These are phyloP conservation scores for Halichondria panicea DNA, from an alignment of 37 sponge, comb jelly and placozoan genomes.

Conservation along the genomic window DNA sequence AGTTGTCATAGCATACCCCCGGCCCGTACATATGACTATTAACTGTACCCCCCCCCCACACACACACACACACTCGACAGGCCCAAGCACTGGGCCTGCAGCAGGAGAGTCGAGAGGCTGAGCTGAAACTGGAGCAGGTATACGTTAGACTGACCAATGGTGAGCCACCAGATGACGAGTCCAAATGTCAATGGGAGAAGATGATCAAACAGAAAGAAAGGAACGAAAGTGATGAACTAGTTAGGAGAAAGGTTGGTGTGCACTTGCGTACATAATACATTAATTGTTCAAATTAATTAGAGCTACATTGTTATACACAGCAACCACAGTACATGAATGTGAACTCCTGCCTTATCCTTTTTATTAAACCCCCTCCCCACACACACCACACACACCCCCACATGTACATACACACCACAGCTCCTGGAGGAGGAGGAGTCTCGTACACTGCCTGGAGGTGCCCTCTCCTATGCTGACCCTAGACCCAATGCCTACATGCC, in stretches of 20 bases:
- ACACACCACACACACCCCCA: neutral
- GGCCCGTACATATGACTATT: neutral
- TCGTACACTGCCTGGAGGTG: conserved; percentile 68
- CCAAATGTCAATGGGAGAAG: conserved; percentile 71
- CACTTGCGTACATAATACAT: neutral
- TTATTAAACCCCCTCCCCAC: neutral
- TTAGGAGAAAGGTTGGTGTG: conserved; percentile 27
- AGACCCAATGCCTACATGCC: conserved; percentile 98
- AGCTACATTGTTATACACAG: neutral
- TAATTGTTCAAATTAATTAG: neutral
- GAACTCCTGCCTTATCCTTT: too few species aligned
- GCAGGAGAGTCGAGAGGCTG: conserved; percentile 61
- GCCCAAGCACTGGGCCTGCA: conserved; percentile 72
- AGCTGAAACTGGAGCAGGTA: conserved; percentile 65
- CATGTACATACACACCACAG: neutral
- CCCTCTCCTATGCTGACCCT: conserved; percentile 83
- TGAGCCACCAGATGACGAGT: conserved; percentile 74
- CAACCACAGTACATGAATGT: neutral
- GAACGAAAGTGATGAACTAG: conserved; percentile 6
- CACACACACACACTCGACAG: too few species aligned
- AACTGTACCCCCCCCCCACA: too few species aligned
- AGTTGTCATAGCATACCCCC: neutral
- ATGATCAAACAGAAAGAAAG: conserved; percentile 17
- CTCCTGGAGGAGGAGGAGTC: conserved; percentile 53
- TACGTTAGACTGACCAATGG: conserved; percentile 78